Base-by-base conservation (phyloP, 2,888 invertebrate species). In the Tridacna crocea region DNA sequence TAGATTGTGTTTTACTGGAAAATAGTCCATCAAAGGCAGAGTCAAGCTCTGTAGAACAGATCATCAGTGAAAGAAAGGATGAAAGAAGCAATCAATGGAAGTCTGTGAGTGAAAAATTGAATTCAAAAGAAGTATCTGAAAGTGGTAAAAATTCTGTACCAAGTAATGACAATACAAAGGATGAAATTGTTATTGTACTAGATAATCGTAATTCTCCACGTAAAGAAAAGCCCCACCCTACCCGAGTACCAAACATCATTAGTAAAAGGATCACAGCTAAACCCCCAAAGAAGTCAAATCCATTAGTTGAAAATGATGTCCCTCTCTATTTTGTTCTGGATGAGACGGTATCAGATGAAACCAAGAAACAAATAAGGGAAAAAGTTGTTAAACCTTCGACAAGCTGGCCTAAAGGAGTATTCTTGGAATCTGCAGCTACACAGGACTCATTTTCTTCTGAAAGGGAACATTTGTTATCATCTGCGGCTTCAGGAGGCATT, bases 251-350 rank as follows among this genome's bases (percentile, higher is more conserved):
- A 51, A 70, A 70, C 26, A 70, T 70, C 24, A 51, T 70, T 15
- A 70, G 70, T 24, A 70, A 51, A 24, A 22, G 6, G 15, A 48
- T 4, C 22, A 22, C 26, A 51, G 12, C 46, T 11, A 70, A 24
- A 19, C 36, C 6, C 0, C 12, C 73, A 1, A 48, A 24, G n/a
- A 51, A 24, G 11, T 26, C n/a, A 6, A 6, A 24, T 11, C 24
- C 48, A 11, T 22, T 19, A 24, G 10, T 46, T 46, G 24, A 51
- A 4, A 66, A n/a, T 26, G 22, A 27, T 17, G 65, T 72, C 0
- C 80, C 83, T 3, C 46, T 84, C n/a, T 84, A 84, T 58, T 72
- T 81, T 46, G 46, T 58, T 60, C 11, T 79, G n/a, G 72, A 60
- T 47, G 76, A 76, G 11, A 76, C 63, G 46, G 70, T 75, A 1